phyloP scores from a whole-genome alignment of 2,888 invertebrate genomes.

The Chrysina gloriosa region DNA sequence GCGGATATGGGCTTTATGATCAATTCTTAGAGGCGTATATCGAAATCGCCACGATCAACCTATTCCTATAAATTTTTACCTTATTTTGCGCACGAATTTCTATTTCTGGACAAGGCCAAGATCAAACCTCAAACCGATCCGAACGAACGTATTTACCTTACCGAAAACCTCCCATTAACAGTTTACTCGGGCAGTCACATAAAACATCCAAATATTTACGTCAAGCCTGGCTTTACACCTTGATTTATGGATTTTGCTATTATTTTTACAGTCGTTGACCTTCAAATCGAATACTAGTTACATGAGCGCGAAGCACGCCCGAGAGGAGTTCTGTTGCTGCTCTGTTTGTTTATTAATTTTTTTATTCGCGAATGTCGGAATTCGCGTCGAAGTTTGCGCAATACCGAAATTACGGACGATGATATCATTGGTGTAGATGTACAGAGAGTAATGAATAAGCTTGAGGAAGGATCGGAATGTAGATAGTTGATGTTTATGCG shows the following conservation, averaged over 20 bases:
- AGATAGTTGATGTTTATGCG: too few relatives aligned
- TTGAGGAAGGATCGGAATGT: too few relatives aligned
- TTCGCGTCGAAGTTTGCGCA: background rate
- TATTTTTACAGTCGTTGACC: slow-evolving; percentile 13
- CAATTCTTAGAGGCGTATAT: too few relatives aligned
- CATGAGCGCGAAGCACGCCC: background rate
- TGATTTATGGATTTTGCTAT: background rate
- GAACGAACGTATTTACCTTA: background rate
- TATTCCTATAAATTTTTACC: background rate
- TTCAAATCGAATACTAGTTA: background rate
- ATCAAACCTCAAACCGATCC: background rate
- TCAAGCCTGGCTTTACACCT: background rate
- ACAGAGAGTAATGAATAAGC: too few relatives aligned
- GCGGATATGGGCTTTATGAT: too few relatives aligned
- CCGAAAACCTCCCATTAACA: background rate
- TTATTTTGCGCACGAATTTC: background rate
- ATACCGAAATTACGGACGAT: background rate
- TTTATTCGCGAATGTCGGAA: background rate
- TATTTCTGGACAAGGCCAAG: slow-evolving; percentile 1
- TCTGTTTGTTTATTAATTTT: background rate
- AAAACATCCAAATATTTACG: slow-evolving; percentile 12
- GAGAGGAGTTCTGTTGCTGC: background rate
- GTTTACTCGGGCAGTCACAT: background rate
- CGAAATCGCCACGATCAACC: too few relatives aligned
- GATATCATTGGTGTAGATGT: background rate